Conservation (phyloP, 37 sponge, comb jelly and placozoan species). For the Aphrocallistes beatrix region DNA sequence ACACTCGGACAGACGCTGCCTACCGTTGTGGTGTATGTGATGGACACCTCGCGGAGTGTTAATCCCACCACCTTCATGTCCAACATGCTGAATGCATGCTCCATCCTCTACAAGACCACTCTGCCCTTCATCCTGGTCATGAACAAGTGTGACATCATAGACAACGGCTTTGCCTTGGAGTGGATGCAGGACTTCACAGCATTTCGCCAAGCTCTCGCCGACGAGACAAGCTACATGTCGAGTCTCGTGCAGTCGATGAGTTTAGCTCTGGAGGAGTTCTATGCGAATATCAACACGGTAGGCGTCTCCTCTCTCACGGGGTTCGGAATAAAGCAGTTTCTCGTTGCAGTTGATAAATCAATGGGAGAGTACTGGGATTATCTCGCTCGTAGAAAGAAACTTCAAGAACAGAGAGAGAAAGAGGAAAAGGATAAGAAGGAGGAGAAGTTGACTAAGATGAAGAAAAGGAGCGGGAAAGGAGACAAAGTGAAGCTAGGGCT, state of each 20-base stretch:
- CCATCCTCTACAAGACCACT: slow-evolving; percentile 82
- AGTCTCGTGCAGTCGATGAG: slow-evolving; percentile 86
- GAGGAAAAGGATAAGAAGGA: neutral
- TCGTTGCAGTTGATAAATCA: slow-evolving; percentile 49
- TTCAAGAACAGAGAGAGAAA: neutral
- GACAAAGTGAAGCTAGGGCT: neutral
- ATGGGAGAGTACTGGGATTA: slow-evolving; percentile 46
- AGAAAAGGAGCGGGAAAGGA: neutral
- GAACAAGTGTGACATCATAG: slow-evolving; percentile 87
- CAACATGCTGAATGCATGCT: slow-evolving; percentile 97
- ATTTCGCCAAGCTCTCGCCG: slow-evolving; percentile 68
- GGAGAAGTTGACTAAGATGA: neutral
- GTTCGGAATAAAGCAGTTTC: slow-evolving; percentile 58
- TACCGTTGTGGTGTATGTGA: slow-evolving; percentile 85
- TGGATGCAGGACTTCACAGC: slow-evolving; percentile 95
- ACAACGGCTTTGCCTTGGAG: slow-evolving; percentile 76
- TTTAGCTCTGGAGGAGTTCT: slow-evolving; percentile 92
- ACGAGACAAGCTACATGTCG: slow-evolving; percentile 69
- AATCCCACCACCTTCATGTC: slow-evolving; percentile 95
- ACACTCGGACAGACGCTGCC: slow-evolving; percentile 69
- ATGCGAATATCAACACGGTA: slow-evolving; percentile 64
- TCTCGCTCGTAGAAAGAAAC: neutral
- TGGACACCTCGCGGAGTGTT: slow-evolving; percentile 80
- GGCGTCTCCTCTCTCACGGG: slow-evolving; percentile 79
- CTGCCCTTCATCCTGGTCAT: slow-evolving; percentile 83